Conservation (phyloP, 2,888 invertebrate species). For the Furcula furcula region DNA sequence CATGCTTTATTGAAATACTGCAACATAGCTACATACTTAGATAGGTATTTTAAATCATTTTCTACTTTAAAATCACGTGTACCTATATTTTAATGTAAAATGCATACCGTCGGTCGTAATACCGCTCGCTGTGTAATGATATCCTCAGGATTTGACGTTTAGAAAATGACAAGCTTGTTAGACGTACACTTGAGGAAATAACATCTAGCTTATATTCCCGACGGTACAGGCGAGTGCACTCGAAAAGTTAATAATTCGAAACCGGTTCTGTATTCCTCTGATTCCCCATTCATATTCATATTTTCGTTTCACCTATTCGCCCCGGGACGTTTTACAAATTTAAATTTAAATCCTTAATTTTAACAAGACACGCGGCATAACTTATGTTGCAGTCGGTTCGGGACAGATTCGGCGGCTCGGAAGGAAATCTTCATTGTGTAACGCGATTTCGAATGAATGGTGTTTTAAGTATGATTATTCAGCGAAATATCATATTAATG, state of each 20-base stretch:
- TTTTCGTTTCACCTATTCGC: constrained; percentile 78
- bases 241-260: constrained; percentile 78
- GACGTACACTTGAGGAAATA: constrained; percentile 46
- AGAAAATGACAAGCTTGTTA: constrained; percentile 61
- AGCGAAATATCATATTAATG: constrained; percentile 74
- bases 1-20: no score
- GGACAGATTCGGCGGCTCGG: constrained; percentile 63
- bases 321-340: constrained; percentile 60
- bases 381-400: constrained; percentile 40
- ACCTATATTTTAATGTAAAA: constrained; percentile 7
- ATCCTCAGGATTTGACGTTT: constrained; percentile 41
- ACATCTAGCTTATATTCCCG: constrained; percentile 38
- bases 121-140: constrained; percentile 15
- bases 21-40: no score
- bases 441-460: constrained; percentile 62
- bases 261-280: constrained; percentile 71
- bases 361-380: constrained; percentile 68
- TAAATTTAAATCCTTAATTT: constrained; percentile 75
- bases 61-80: no score
- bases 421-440: constrained; percentile 67
- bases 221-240: constrained; percentile 64
- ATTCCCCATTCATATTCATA: constrained; percentile 81
- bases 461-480: constrained; percentile 65
- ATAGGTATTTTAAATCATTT: no score
- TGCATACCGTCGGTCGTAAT: constrained; percentile 17